Evolutionary conservation across 1,140 invertebrate species (phyloP).

Genomic region (Drosophila pruinosa): DNA sequence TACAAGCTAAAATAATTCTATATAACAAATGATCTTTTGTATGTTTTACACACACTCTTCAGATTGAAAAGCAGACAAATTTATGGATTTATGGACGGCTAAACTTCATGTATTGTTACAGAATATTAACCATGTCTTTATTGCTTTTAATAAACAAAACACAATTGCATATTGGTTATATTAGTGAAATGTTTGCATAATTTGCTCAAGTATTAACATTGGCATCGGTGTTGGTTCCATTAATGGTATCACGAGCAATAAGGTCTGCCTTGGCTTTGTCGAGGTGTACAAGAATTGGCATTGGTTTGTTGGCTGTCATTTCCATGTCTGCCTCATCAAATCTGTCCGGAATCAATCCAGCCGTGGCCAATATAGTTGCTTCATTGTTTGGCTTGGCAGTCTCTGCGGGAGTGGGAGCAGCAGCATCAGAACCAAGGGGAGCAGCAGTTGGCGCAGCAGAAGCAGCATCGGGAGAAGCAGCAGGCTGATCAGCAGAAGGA

Average conservation of each 20-base stretch:
- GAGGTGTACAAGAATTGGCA: neutral
- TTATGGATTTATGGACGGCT: too few species aligned
- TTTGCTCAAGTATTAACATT: neutral
- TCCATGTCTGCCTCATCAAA: neutral
- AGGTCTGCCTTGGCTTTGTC: conserved; percentile 23
- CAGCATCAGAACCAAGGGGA: neutral
- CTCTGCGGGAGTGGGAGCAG: neutral
- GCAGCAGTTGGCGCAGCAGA: neutral
- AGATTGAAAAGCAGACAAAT: too few species aligned
- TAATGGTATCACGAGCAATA: conserved; percentile 9
- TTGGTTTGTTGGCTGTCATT: neutral
- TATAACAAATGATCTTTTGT: too few species aligned
- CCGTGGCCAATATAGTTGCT: neutral
- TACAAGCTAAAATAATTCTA: too few species aligned
- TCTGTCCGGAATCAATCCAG: neutral
- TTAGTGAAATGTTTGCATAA: neutral
- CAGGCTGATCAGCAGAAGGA: neutral
- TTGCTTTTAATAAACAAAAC: too few species aligned
- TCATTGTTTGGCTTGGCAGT: too few species aligned
- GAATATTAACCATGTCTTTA: too few species aligned
- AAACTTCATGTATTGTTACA: too few species aligned
- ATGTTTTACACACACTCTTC: too few species aligned
- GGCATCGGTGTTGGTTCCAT: neutral
- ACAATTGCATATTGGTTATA: too few species aligned
- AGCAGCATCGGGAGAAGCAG: neutral